These are phyloP conservation scores for Tubiluchus corallicola DNA, from an alignment of 2,888 invertebrate species.

Conservation along the genomic window DNA sequence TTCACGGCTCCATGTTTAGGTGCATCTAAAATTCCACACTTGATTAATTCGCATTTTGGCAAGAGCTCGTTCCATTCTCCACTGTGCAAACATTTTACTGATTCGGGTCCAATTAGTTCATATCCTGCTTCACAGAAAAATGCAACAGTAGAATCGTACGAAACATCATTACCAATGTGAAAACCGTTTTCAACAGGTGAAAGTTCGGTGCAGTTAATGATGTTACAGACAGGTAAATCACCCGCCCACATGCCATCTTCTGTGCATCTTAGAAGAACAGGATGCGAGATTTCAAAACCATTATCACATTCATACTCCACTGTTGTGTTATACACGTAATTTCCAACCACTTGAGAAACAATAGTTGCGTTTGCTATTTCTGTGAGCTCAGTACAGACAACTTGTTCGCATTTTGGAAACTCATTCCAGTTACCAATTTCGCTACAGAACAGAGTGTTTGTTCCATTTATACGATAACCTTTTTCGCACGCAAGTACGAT, in stretches of 20 bases:
- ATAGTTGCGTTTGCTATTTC: too few species aligned
- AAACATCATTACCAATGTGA: neutral
- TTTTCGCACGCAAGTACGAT: constrained; percentile 21
- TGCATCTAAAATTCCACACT: constrained; percentile 10
- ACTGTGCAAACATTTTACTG: constrained; percentile 18
- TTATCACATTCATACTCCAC: too few species aligned
- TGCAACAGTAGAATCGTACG: constrained; percentile 10
- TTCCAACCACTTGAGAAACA: too few species aligned
- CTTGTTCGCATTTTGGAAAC: constrained; percentile 29
- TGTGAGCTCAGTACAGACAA: constrained; percentile 29
- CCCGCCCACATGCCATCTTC: constrained; percentile 10
- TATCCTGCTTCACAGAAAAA: constrained; percentile 22
- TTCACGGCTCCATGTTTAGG: too few species aligned
- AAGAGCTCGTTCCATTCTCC: constrained; percentile 12
- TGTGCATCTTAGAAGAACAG: constrained; percentile 7
- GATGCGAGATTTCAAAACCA: too few species aligned
- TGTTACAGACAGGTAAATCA: constrained; percentile 9
- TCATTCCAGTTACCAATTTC: constrained; percentile 36
- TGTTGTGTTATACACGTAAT: too few species aligned
- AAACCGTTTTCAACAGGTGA: constrained; percentile 7
- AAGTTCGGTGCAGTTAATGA: constrained; percentile 10
- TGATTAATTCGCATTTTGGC: constrained; percentile 10
- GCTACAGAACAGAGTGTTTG: constrained; percentile 32
- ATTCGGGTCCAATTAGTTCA: constrained; percentile 17
- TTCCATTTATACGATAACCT: constrained; percentile 14